phyloP scores from a whole-genome alignment of 2,888 invertebrate genomes.

The Synergus gifuensis region DNA sequence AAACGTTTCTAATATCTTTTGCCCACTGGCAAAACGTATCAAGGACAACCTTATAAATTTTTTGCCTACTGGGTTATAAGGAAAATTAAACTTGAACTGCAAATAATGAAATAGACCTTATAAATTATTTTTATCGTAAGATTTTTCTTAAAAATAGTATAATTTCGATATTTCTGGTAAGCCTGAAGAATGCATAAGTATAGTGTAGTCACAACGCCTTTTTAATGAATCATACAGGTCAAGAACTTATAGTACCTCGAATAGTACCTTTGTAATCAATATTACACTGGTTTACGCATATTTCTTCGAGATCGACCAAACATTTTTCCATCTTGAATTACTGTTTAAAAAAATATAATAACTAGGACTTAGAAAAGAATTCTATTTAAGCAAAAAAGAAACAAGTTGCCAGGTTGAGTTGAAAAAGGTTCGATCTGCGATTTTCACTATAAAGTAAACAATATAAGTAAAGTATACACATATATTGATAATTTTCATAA shows the following conservation, averaged over 20 bases:
- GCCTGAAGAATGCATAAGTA: background rate
- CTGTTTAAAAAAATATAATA: background rate
- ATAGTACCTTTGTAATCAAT: background rate
- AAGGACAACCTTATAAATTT: too few relatives aligned
- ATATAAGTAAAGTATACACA: too few relatives aligned
- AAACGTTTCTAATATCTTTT: too few relatives aligned
- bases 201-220: background rate
- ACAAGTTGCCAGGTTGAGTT: too few relatives aligned
- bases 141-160: background rate
- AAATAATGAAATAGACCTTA: background rate
- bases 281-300: slow-evolving; percentile 14
- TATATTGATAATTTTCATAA: too few relatives aligned
- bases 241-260: slow-evolving; percentile 13
- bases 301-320: background rate
- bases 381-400: background rate
- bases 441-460: too few relatives aligned
- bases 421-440: too few relatives aligned
- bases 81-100: background rate
- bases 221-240: slow-evolving; percentile 39
- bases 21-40: too few relatives aligned
- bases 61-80: background rate
- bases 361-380: background rate
- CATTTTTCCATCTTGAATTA: background rate
- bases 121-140: background rate
- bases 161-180: background rate